These are phyloP conservation scores for Aplochiton taeniatus DNA, from an alignment of 2,797 vertebrate genomes.

Conservation along the genomic window DNA sequence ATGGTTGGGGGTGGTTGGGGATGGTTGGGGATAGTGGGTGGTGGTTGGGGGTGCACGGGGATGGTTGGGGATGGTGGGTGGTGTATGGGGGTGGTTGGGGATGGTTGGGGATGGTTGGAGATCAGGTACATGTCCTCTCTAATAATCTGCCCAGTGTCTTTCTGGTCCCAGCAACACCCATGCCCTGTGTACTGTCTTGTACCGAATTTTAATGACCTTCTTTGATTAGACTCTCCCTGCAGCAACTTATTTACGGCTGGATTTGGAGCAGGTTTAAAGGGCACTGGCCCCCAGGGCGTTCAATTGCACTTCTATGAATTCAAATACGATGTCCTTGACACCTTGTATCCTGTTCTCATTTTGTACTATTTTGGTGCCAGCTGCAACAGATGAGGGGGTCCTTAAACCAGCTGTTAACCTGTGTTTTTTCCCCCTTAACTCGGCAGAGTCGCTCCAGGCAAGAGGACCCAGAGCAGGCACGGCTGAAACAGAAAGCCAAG, in stretches of 20 bases:
- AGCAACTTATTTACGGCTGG: conserved; percentile 79
- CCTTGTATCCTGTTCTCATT: conserved; percentile 80
- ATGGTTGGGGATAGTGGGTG: conserved; percentile 69
- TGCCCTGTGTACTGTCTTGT: conserved; percentile 55
- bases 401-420: conserved; percentile 94
- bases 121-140: conserved; percentile 62
- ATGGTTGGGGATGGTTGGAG: conserved; percentile 68
- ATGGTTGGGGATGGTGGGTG: conserved; percentile 66
- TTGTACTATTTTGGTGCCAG: conserved; percentile 83
- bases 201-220: conserved; percentile 78
- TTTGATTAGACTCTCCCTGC: conserved; percentile 78
- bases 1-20: too few relatives aligned
- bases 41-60: too few relatives aligned
- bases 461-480: conserved; percentile 92
- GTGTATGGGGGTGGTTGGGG: too few relatives aligned
- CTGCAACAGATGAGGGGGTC: conserved; percentile 84
- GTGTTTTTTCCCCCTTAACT: conserved; percentile 64
- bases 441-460: conserved; percentile 89
- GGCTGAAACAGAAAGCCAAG: conserved; percentile 92
- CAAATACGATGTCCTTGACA: conserved; percentile 82
- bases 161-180: conserved; percentile 48
- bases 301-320: conserved; percentile 78
- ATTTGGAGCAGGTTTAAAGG: conserved; percentile 82
- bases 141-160: conserved; percentile 69
- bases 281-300: conserved; percentile 72